These are phyloP conservation scores for Propsilocerus akamusi DNA, from an alignment of 1,140 invertebrate species.

Conservation along the genomic window DNA sequence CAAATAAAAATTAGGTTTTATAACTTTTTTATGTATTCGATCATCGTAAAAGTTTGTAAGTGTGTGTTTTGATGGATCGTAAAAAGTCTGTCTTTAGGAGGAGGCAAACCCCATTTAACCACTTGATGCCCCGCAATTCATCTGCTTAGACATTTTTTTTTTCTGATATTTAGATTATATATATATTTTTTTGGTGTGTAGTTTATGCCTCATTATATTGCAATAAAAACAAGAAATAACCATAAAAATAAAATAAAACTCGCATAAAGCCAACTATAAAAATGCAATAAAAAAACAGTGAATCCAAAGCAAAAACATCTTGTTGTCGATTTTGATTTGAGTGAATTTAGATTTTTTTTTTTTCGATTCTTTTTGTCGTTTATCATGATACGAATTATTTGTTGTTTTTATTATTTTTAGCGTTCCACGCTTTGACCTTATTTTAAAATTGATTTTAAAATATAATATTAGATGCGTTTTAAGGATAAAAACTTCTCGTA, in stretches of 20 bases:
- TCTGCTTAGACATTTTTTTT: conserved; percentile 1
- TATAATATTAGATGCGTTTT: no score
- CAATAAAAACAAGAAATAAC: conserved; percentile 1
- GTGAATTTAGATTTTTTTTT: no score
- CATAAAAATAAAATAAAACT: conserved; percentile 2
- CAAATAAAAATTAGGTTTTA: not conserved
- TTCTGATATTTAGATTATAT: not conserved
- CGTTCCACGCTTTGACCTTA: no score
- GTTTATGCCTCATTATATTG: not conserved
- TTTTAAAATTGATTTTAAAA: no score
- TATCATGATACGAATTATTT: not conserved
- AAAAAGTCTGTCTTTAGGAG: not conserved
- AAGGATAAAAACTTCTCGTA: no score
- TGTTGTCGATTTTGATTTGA: conserved; percentile 1
- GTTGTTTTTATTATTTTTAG: no score
- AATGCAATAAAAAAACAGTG: conserved; percentile 1
- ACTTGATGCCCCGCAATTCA: not conserved
- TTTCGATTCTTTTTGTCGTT: not conserved
- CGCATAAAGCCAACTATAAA: not conserved
- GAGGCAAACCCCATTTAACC: no score
- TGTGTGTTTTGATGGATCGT: not conserved
- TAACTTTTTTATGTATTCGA: not conserved
- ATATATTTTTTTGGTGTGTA: not conserved
- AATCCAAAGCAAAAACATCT: not conserved
- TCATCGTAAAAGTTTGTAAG: not conserved